Evolutionary conservation across 2,797 vertebrate genomes (phyloP), one percentile per base, ranked within the genome.

Genomic region (Artibeus lituratus): DNA sequence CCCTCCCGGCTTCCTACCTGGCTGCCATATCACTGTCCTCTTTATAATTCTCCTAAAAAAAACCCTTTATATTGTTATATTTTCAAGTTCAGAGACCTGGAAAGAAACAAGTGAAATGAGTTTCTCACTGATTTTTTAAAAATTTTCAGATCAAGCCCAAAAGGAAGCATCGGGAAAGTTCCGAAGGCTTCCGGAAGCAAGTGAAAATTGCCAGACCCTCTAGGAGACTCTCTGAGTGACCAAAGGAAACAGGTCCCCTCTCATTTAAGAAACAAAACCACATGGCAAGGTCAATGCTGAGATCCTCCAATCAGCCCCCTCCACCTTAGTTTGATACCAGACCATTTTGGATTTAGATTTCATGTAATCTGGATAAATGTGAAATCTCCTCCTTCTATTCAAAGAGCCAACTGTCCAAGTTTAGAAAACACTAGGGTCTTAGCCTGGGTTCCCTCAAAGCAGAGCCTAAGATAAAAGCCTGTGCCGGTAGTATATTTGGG

Each of bases 11-110:
- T 37, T 85, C 59, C 80, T 5, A 2, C 39, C 51, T 87, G 53
- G 74, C 88, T 96, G 26, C 65, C 78, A 29, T 51, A 35, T 39
- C 39, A 76, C 57, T 62, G 29, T 57, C 83, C 62, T 78, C 91
- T 93, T 97, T 91, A 44, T 89, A 98, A 97, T 91, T 91, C 37
- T 82, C 35, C 78, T 84, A 32, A 26, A 62, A 96, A 15, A 83
- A 44, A 57, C 92, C 93, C 51, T 72, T 39, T 82, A 94, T 78
- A 44, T 97, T 97, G 51, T 86, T 57, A 57, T 94, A 94, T 59
- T 53, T 84, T 72, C 90, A 76, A 96, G 73, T 72, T 67, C 85
- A 80, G 65, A 97, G 87, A 87, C 59, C 59, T 76, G 55, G 72
- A 82, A 80, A 95, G 65, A 29, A 92, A 94, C 59, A 93, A 84